Base-by-base conservation (phyloP, 2,113 vertebrate genomes). In the Dasyprocta punctata region DNA sequence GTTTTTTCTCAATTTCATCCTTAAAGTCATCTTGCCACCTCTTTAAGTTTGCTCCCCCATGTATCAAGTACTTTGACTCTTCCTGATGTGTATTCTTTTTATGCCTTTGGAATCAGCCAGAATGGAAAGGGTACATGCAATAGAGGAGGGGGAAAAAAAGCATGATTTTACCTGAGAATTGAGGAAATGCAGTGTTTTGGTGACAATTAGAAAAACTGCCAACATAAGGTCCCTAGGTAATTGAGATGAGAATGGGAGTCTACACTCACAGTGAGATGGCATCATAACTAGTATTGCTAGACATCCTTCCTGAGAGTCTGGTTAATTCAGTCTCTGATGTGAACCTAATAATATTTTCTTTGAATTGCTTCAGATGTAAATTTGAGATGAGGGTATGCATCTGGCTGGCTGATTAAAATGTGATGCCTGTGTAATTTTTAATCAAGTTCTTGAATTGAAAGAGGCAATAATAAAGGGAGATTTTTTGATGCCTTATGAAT, bases 371-470 rank as follows among this genome's bases (percentile, higher is more conserved):
- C 38, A 80, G 7, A 47, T 88, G 47, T 36, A 92, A 90, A 83
- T 89, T 44, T 88, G 22, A 88, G 38, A 86, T 85, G 71, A 88
- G 22, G 38, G 52, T 56, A 63, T 52, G 33, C 41, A 75, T 58
- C 24, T 60, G n/a, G 17, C 54, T 85, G 11, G 41, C 85, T 65
- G 56, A 82, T 91, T 75, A 73, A 84, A 84, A 84, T 19, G 5
- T 86, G 47, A 89, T 61, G 38, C 24, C 56, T 88, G 36, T 33
- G 36, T 73, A 89, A 84, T 54, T 49, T 60, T 94, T 67, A 84
- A 56, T 95, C 78, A 91, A 88, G 61, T 52, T 83, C 58, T 58
- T 92, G 58, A 86, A 77, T 71, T 0, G 1, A 67, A 95, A 65
- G 12, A 75, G 13, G 38, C n/a, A 92, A 75, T 41, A 67, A 89